Evolutionary conservation across 2,888 invertebrate genomes (phyloP).

Genomic region (Pyrrhosoma nymphula): DNA sequence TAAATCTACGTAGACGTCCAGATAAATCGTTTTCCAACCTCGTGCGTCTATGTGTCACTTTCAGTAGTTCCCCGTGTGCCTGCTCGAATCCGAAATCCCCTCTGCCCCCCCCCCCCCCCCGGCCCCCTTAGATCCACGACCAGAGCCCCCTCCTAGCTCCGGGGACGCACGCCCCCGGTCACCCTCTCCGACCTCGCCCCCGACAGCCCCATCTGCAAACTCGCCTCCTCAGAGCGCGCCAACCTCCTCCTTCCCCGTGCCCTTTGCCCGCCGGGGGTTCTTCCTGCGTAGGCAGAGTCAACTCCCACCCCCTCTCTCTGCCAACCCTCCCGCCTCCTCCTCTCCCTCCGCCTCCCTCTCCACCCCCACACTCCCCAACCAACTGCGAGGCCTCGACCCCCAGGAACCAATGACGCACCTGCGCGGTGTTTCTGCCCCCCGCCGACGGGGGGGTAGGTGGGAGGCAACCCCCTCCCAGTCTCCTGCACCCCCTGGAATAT

Average conservation of each 20-base stretch:
- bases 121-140: too few relatives aligned
- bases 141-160: not conserved
- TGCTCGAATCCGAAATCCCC: too few relatives aligned
- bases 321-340: not conserved
- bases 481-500: not conserved
- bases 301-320: too few relatives aligned
- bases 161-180: not conserved
- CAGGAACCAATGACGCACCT: constrained; percentile 36
- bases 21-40: too few relatives aligned
- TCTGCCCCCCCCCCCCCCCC: too few relatives aligned
- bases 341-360: not conserved
- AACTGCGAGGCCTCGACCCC: not conserved
- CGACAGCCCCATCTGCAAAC: too few relatives aligned
- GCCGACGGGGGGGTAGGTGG: not conserved
- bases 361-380: not conserved
- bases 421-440: not conserved
- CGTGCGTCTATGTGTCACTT: too few relatives aligned
- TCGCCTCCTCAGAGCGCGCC: too few relatives aligned
- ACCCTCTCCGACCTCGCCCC: not conserved
- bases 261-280: not conserved
- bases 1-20: too few relatives aligned
- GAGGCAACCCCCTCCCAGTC: not conserved
- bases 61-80: too few relatives aligned
- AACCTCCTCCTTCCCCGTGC: not conserved
- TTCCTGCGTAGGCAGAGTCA: not conserved